phyloP scores from a whole-genome alignment of 2,113 vertebrate genomes.

The Paedocypris sp. region DNA sequence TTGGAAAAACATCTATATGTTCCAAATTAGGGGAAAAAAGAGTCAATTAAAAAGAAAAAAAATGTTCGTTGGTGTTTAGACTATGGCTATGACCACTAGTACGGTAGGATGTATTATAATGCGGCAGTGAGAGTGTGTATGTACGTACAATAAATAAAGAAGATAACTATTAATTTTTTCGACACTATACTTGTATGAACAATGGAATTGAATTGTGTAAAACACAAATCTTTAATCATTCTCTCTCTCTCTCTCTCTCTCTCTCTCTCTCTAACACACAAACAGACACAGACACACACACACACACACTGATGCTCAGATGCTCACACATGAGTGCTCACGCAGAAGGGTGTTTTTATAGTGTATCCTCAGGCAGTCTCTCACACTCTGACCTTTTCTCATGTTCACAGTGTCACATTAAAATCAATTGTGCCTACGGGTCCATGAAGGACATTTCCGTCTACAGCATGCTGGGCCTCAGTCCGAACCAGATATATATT shows the following conservation, averaged over 20 bases:
- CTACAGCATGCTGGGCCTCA: constrained; percentile 87
- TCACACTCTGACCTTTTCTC: constrained; percentile 15
- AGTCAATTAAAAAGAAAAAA: too few relatives aligned
- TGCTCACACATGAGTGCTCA: not conserved
- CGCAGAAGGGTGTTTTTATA: not conserved
- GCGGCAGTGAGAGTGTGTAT: too few relatives aligned
- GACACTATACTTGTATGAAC: too few relatives aligned
- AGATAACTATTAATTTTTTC: too few relatives aligned
- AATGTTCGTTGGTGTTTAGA: too few relatives aligned
- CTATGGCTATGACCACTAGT: too few relatives aligned
- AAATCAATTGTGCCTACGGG: constrained; percentile 89
- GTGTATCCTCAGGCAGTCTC: constrained; percentile 8
- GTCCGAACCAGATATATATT: constrained; percentile 87
- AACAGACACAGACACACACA: too few relatives aligned
- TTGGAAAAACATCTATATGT: too few relatives aligned
- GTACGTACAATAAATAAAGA: too few relatives aligned
- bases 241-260: not conserved
- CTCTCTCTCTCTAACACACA: not conserved
- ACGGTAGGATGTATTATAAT: too few relatives aligned
- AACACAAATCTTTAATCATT: not conserved
- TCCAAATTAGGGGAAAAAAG: too few relatives aligned
- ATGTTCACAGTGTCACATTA: constrained; percentile 85
- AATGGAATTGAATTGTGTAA: not conserved
- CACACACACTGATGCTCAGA: too few relatives aligned
- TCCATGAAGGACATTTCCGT: constrained; percentile 98